Percentiles rank a stretch among this genome's conserved stretches.
Conservation (phyloP, 2,797 vertebrate genomes). For the Cynodonichthys magdalenae region DNA sequence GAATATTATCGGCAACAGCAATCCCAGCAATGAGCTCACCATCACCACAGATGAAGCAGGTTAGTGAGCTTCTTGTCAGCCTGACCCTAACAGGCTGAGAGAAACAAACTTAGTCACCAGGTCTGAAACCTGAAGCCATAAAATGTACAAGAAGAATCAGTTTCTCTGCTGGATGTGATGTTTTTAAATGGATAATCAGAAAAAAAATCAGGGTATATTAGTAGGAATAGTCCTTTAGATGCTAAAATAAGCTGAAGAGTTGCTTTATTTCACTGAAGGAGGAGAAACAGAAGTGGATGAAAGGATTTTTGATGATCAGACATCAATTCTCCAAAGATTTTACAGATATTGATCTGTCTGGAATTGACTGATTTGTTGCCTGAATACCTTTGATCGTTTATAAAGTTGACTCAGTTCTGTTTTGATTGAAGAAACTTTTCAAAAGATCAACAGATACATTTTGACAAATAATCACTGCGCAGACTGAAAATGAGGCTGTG, state of each 20-base stretch:
- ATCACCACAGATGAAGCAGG: slow-evolving; percentile 99
- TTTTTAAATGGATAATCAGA: too few relatives aligned
- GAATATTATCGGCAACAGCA: slow-evolving; percentile 97
- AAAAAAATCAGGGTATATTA: too few relatives aligned
- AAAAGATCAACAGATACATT: slow-evolving; percentile 11
- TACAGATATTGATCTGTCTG: neutral
- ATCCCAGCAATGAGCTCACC: slow-evolving; percentile 98
- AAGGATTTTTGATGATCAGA: neutral
- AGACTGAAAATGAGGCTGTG: slow-evolving; percentile 32
- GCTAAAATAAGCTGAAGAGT: too few relatives aligned
- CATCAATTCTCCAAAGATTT: neutral
- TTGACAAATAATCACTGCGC: slow-evolving; percentile 37
- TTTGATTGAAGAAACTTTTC: slow-evolving; percentile 6
- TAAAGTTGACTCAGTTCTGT: neutral
- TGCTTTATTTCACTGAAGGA: neutral
- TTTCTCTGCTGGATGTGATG: too few relatives aligned
- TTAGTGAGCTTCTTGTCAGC: slow-evolving; percentile 50
- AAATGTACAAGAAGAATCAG: too few relatives aligned
- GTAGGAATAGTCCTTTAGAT: neutral
- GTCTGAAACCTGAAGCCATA: neutral
- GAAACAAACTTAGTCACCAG: neutral
- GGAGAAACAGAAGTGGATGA: neutral
- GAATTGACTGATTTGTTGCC: neutral
- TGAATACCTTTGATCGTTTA: neutral
- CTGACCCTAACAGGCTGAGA: neutral